These are phyloP conservation scores for Hyaena hyaena DNA, from an alignment of 2,113 vertebrate species.

Conservation along the genomic window DNA sequence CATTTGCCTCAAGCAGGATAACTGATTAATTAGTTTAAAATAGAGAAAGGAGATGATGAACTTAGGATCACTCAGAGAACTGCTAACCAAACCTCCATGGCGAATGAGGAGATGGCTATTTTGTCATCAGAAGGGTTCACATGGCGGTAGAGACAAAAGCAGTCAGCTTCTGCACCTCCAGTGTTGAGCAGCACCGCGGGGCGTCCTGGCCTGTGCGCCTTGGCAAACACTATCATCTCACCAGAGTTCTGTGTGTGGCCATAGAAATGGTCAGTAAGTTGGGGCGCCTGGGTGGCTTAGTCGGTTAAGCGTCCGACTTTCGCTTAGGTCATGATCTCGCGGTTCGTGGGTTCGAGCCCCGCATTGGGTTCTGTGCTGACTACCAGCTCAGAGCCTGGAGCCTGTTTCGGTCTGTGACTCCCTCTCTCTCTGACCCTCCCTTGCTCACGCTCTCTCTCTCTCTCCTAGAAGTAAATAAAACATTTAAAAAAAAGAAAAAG, in stretches of 20 bases:
- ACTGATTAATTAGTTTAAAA: background rate
- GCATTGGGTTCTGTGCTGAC: too few relatives aligned
- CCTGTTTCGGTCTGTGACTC: too few relatives aligned
- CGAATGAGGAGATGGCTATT: background rate
- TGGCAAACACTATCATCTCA: background rate
- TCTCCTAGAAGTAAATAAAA: too few relatives aligned
- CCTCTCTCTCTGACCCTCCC: too few relatives aligned
- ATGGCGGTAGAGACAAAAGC: background rate
- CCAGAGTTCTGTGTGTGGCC: too few relatives aligned
- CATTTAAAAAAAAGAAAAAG: background rate
- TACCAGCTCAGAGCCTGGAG: too few relatives aligned
- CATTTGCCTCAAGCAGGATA: background rate
- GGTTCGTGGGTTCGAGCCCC: too few relatives aligned
- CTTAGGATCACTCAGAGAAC: background rate
- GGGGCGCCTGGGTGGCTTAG: too few relatives aligned
- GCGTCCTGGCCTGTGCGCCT: background rate
- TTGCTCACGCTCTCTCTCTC: too few relatives aligned
- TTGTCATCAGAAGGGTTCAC: background rate
- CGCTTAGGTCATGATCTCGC: too few relatives aligned
- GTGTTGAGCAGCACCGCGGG: background rate
- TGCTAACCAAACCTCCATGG: background rate
- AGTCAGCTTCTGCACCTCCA: fast-evolving
- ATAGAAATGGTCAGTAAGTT: background rate
- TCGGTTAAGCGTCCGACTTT: too few relatives aligned
- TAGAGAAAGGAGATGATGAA: background rate